Conservation (phyloP, 1,140 invertebrate species). For the Antheraea pernyi region DNA sequence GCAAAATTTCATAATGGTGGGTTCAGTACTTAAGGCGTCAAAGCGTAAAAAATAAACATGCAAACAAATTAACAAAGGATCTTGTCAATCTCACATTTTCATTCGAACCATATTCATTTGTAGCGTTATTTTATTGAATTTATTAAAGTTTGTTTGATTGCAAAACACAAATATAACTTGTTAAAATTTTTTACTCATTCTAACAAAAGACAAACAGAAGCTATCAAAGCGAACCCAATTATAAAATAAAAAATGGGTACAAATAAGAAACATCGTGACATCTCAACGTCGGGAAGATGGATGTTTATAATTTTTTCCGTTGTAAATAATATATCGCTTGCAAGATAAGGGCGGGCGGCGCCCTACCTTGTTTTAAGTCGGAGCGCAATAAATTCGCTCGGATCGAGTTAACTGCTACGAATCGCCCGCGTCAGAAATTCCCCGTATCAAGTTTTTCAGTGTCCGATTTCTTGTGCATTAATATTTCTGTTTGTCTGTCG, state of each 20-base stretch:
- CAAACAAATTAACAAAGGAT: no score
- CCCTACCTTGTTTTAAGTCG: constrained; percentile 40
- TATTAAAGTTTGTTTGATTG: no score
- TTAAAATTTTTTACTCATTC: no score
- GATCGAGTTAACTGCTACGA: constrained; percentile 46
- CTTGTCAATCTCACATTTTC: no score
- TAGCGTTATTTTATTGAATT: no score
- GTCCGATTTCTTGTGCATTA: constrained; percentile 35
- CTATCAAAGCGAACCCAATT: background rate
- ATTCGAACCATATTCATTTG: no score
- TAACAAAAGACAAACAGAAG: background rate
- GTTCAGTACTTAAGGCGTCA: no score
- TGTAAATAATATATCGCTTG: constrained; percentile 51
- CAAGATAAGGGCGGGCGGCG: constrained; percentile 40
- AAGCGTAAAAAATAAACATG: no score
- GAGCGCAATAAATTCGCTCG: constrained; percentile 44
- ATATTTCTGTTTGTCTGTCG: constrained; percentile 13
- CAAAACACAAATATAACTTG: no score
- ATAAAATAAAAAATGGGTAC: constrained; percentile 27
- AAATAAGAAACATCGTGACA: constrained; percentile 36
- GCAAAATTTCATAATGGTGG: no score
- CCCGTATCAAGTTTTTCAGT: constrained; percentile 49
- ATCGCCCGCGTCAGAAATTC: constrained; percentile 49
- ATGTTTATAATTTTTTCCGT: constrained; percentile 41
- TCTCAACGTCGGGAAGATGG: constrained; percentile 28